A percentile compares a stretch with the other conserved stretches of the same genome.
Conservation (phyloP, 2,888 invertebrate species). For the Drosophila suboccidentalis region DNA sequence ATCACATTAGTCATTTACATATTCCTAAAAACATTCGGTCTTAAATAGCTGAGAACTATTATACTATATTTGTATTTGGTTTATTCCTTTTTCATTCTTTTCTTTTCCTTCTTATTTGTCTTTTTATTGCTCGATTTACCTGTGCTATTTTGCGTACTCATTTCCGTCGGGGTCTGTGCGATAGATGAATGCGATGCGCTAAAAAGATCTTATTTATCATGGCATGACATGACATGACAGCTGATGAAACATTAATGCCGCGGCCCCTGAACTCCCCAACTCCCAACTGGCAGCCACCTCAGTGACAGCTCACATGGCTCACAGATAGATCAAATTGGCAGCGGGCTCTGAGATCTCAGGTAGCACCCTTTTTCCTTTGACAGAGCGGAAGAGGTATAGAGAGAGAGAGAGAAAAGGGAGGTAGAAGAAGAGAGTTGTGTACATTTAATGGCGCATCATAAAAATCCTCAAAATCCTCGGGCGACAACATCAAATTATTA, state of each 20-base stretch:
- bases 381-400: not conserved
- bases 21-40: not conserved
- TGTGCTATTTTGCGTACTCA: slow-evolving; percentile 64
- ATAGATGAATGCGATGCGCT: slow-evolving; percentile 48
- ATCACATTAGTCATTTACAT: not conserved
- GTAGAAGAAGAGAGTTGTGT: slow-evolving; percentile 24
- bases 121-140: slow-evolving; percentile 14
- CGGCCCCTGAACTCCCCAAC: slow-evolving; percentile 36
- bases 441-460: slow-evolving; percentile 62
- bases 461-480: slow-evolving; percentile 64
- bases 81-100: slow-evolving; percentile 4
- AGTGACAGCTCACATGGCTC: slow-evolving; percentile 13
- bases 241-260: slow-evolving; percentile 72
- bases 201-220: slow-evolving; percentile 73
- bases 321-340: slow-evolving; percentile 17
- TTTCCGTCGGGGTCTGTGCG: slow-evolving; percentile 54
- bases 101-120: not conserved
- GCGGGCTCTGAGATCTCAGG: slow-evolving; percentile 12
- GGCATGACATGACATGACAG: slow-evolving; percentile 69
- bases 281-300: not conserved
- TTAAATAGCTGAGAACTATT: not conserved
- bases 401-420: no score
- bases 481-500: slow-evolving; percentile 76
- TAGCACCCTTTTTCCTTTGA: slow-evolving; percentile 15
- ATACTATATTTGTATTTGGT: not conserved